phyloP scores from a whole-genome alignment of 2,888 invertebrate species.

The Drosophila siamana region DNA sequence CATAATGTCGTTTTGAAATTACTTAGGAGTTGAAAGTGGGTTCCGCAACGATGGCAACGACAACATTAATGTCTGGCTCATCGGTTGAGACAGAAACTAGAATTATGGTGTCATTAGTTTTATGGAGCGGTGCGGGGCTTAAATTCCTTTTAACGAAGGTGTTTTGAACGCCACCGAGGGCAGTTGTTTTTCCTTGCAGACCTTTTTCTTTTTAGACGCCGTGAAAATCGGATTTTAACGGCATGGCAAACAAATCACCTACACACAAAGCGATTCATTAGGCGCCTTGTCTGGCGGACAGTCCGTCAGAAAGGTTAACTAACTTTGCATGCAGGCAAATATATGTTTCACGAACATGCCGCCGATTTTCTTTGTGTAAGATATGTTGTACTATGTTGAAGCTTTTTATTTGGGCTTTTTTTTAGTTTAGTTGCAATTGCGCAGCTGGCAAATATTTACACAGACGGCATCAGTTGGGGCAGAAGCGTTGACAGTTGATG shows the following conservation, averaged over 20 bases:
- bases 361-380: slow-evolving; percentile 39
- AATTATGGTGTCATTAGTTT: slow-evolving; percentile 6
- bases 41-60: background rate
- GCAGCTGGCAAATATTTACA: slow-evolving; percentile 71
- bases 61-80: background rate
- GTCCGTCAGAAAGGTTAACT: slow-evolving; percentile 34
- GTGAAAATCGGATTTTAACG: slow-evolving; percentile 38
- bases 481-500: slow-evolving; percentile 72
- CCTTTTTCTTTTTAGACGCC: slow-evolving; percentile 30
- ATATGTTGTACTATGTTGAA: slow-evolving; percentile 10
- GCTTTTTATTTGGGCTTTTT: slow-evolving; percentile 17
- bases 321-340: slow-evolving; percentile 23
- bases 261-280: slow-evolving; percentile 43
- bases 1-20: slow-evolving; percentile 26
- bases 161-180: slow-evolving; percentile 6
- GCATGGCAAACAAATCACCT: slow-evolving; percentile 36
- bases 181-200: slow-evolving; percentile 2
- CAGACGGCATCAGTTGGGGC: slow-evolving; percentile 31
- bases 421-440: slow-evolving; percentile 50
- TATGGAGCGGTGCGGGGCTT: background rate
- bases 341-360: slow-evolving; percentile 28
- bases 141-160: slow-evolving; percentile 14
- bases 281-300: slow-evolving; percentile 19
- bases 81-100: background rate
- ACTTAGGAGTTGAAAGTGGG: slow-evolving; percentile 4